These are phyloP conservation scores for Petrolisthes cinctipes DNA, from an alignment of 2,888 invertebrate genomes.

Conservation along the genomic window DNA sequence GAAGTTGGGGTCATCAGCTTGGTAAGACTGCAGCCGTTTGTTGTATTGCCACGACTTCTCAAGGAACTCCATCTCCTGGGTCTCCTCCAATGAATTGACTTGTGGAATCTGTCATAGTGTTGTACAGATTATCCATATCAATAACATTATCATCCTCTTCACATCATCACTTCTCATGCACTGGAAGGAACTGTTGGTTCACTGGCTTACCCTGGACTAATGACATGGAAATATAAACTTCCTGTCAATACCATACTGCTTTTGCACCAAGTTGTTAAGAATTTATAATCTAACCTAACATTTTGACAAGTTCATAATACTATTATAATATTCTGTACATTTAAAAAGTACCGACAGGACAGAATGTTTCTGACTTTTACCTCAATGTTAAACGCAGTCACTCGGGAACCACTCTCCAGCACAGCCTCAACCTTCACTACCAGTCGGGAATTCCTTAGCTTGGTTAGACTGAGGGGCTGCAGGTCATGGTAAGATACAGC, in stretches of 20 bases:
- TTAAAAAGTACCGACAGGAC: no score
- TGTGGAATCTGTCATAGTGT: conserved; percentile 41
- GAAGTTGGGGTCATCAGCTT: conserved; percentile 27
- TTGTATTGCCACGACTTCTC: conserved; percentile 45
- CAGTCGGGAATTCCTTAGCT: conserved; percentile 78
- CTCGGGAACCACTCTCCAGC: conserved; percentile 37
- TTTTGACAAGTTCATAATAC: no score
- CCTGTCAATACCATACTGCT: no score
- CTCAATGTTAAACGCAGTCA: conserved; percentile 36
- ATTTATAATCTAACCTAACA: no score
- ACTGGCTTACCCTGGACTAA: conserved; percentile 3
- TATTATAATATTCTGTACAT: no score
- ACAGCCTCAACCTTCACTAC: conserved; percentile 72
- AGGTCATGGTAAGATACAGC: conserved; percentile 93
- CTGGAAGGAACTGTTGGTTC: neutral
- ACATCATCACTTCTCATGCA: neutral
- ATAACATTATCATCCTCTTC: neutral
- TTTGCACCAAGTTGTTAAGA: no score
- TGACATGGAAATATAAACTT: neutral
- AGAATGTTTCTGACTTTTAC: conserved; percentile 9
- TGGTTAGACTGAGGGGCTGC: conserved; percentile 79
- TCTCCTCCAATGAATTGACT: conserved; percentile 24
- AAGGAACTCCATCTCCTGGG: conserved; percentile 33
- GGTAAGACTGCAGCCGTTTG: conserved; percentile 31
- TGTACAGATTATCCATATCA: neutral